phyloP scores from a whole-genome alignment of 2,888 invertebrate genomes.

The Nomada fucata region DNA sequence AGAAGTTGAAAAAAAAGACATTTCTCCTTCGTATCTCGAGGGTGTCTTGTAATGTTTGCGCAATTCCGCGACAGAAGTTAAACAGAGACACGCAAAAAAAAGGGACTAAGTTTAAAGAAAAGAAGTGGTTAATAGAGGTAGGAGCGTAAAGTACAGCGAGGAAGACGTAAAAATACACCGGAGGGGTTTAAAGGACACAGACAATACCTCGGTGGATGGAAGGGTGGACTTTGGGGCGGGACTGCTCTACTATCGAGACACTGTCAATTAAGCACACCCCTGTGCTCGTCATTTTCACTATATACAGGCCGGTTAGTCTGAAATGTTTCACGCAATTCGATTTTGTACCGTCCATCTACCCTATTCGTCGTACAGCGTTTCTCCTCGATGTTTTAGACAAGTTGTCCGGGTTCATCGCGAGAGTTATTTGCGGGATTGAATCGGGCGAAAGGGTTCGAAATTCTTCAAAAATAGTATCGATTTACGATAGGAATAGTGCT shows the following conservation, averaged over 20 bases:
- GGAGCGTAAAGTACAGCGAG: conserved; percentile 11
- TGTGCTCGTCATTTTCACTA: conserved; percentile 66
- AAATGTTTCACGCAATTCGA: conserved; percentile 34
- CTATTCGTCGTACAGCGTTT: background rate
- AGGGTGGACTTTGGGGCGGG: conserved; percentile 64
- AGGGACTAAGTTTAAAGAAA: conserved; percentile 23
- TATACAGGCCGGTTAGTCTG: conserved; percentile 58
- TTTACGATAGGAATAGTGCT: background rate
- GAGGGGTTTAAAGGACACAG: conserved; percentile 42
- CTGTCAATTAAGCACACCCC: conserved; percentile 68
- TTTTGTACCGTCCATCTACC: conserved; percentile 11
- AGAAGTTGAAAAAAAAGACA: background rate
- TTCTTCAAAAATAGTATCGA: conserved; percentile 12
- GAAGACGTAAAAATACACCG: conserved; percentile 44
- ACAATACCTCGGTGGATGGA: conserved; percentile 45
- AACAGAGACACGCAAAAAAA: conserved; percentile 11
- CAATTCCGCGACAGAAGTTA: background rate
- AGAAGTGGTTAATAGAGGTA: conserved; percentile 30
- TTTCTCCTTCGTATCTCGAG: background rate
- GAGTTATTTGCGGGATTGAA: background rate
- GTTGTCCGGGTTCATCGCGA: background rate
- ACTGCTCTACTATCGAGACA: conserved; percentile 58
- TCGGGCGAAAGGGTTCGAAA: background rate
- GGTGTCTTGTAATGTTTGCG: background rate
- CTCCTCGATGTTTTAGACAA: background rate